Evolutionary conservation across 2,797 vertebrate genomes (phyloP), one percentile per base, ranked within the genome.

Genomic region (Enteromius mattozi): DNA sequence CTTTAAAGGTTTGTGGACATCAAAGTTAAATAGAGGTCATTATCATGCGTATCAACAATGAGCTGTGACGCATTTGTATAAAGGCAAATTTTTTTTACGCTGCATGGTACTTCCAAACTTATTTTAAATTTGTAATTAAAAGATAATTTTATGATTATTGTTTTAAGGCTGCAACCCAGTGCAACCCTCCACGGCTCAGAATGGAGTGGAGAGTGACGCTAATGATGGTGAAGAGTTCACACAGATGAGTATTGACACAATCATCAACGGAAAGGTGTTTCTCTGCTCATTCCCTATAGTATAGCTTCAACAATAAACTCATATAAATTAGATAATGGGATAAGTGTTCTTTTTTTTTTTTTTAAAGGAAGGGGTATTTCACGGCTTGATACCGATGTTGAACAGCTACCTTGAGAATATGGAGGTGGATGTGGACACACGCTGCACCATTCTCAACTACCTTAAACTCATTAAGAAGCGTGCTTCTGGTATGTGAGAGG

Each of bases 321-420:
- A 0, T 3, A 6, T 1, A 1, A 7, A 7, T 33, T 21, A 5
- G 49, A 2, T 0, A 0, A 35, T 35, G 13, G 6, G 30, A 5
- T 59, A 1, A 56, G 9, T 59, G 9, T 24, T n/a, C 1, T 0
- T 30, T 13, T 13, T 9, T 14, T 16, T 16, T 21, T 5, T n/a
- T 5, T 13, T 80, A n/a, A n/a, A 99, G 98, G 98, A 99, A 88
- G 98, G 98, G 3, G 95, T 98, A 21, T 99, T 99, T 92, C 97
- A 97, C 70, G 98, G 98, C 9, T 96, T 99, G 74, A 98, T 99
- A 87, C 97, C 98, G 0, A 93, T 99, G 92, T 94, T 99, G 27
- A 99, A 99, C 94, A 96, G 96, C 87, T 99, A 99, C 87, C 95
- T 99, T 89, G 98, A 99, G 92, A 99, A 97, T 90, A 99, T 99